phyloP scores from a whole-genome alignment of 2,113 vertebrate genomes.

The Noturus placidus region DNA sequence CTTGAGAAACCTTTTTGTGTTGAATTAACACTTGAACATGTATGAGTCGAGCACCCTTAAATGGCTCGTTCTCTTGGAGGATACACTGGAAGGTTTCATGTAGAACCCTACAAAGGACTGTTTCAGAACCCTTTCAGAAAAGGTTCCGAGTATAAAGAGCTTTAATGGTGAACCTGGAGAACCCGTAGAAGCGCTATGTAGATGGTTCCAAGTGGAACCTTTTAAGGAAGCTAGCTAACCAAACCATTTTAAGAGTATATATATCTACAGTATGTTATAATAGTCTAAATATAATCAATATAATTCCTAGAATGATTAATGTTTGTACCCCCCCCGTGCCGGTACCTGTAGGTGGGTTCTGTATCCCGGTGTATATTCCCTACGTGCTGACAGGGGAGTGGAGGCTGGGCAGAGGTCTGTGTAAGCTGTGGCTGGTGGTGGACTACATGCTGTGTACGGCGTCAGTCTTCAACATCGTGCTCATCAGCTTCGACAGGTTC shows the following conservation, averaged over 20 bases:
- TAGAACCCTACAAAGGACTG: not conserved
- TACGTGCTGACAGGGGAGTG: conserved; percentile 73
- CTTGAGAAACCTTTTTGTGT: not conserved
- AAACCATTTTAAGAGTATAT: not conserved
- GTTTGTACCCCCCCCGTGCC: not conserved
- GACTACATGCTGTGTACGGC: conserved; percentile 76
- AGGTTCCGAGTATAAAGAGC: not conserved
- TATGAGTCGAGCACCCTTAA: not conserved
- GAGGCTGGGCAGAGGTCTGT: conserved; percentile 69
- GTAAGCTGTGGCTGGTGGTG: conserved; percentile 74
- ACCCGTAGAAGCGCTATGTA: not conserved
- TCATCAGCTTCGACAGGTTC: conserved; percentile 78
- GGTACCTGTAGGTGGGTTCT: conserved; percentile 69
- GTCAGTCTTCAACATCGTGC: conserved; percentile 76
- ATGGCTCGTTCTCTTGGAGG: too few relatives aligned
- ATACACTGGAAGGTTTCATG: not conserved
- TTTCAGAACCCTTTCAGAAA: not conserved
- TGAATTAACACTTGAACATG: not conserved
- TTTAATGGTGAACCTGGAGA: not conserved
- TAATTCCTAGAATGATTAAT: not conserved
- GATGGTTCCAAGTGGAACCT: not conserved
- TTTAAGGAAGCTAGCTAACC: not conserved
- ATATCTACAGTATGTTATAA: not conserved
- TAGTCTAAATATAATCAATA: not conserved
- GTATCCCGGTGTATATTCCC: conserved; percentile 75